Conservation (phyloP, 30 jellyfish, hydroid and myxozoan species). For the Catostylus mosaicus region DNA sequence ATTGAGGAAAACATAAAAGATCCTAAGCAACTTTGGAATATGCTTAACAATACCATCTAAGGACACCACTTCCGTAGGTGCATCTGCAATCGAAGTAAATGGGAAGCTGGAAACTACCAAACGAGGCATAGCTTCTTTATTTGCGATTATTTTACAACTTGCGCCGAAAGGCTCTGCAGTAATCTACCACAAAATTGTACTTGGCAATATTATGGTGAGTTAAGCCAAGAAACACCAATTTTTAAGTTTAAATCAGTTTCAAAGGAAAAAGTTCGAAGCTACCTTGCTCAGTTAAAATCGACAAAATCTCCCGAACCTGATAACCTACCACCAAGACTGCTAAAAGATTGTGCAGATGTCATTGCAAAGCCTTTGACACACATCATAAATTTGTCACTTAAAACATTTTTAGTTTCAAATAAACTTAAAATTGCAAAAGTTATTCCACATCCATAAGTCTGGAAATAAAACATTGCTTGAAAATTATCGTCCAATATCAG, state of each 20-base stretch:
- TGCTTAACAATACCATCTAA: too few species aligned
- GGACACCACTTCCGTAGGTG: too few species aligned
- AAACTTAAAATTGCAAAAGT: too few species aligned
- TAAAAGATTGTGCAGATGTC: conserved; percentile 19
- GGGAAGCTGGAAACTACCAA: too few species aligned
- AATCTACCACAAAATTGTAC: conserved; percentile 25
- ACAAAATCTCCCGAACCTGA: conserved; percentile 29
- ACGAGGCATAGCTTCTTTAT: too few species aligned
- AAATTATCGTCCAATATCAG: conserved; percentile 72
- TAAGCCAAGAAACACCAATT: conserved; percentile 14
- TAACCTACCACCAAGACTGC: conserved; percentile 43
- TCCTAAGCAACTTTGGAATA: too few species aligned
- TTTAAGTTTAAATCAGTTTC: conserved; percentile 41
- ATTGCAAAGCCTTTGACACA: conserved; percentile 53
- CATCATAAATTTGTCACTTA: conserved; percentile 49
- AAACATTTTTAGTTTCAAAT: conserved; percentile 35
- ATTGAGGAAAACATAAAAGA: too few species aligned
- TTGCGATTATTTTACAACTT: too few species aligned
- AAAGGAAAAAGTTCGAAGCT: conserved; percentile 28
- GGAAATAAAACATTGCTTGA: too few species aligned
- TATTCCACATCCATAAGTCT: conserved; percentile 16
- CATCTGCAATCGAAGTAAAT: too few species aligned
- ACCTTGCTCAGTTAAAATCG: conserved; percentile 29
- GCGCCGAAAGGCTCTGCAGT: conserved; percentile 5
- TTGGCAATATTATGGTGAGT: conserved; percentile 29